Conservation (phyloP, 2,113 vertebrate species). For the Clarias magur region DNA sequence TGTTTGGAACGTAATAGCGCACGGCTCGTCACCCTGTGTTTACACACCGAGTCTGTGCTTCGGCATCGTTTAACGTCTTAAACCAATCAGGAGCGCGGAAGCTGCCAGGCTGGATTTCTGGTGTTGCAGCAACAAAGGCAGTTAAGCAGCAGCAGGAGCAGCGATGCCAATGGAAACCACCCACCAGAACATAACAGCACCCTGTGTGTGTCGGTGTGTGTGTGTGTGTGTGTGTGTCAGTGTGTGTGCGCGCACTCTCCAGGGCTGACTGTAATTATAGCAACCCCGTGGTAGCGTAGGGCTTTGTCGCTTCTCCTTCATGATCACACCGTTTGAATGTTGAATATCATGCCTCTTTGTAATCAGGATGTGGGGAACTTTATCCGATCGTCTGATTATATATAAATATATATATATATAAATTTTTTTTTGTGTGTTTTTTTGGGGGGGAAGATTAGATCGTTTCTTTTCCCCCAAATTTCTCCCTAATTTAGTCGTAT, state of each 20-base stretch:
- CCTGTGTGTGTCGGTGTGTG: not conserved
- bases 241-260: too few relatives aligned
- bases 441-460: too few relatives aligned
- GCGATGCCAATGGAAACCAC: not conserved
- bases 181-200: not conserved
- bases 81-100: not conserved
- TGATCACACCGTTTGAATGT: not conserved
- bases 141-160: not conserved
- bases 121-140: conserved; percentile 8
- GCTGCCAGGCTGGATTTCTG: not conserved
- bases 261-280: not conserved
- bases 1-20: not conserved
- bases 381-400: not conserved
- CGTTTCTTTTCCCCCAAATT: too few relatives aligned
- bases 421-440: too few relatives aligned
- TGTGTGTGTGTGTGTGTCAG: not conserved
- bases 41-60: not conserved
- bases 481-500: too few relatives aligned
- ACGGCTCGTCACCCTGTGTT: not conserved
- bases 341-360: not conserved
- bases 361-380: not conserved
- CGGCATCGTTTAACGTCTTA: not conserved
- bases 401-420: too few relatives aligned
- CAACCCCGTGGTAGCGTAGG: not conserved
- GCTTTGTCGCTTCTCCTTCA: not conserved